A percentile compares a stretch with the other conserved stretches of the same genome.
Conservation (phyloP, 2,888 invertebrate species). For the Junonia oenone region DNA sequence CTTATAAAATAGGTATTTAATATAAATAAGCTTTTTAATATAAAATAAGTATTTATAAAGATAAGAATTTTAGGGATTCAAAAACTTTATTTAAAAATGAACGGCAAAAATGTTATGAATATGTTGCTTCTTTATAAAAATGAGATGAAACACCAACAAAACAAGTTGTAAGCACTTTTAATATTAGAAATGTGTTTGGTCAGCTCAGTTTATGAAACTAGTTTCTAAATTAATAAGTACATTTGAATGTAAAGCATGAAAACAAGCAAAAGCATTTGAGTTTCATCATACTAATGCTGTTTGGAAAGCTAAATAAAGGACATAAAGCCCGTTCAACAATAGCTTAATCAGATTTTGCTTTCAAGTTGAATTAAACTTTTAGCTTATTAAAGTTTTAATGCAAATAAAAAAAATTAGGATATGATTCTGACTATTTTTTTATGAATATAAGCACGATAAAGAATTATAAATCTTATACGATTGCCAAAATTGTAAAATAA, state of each 20-base stretch:
- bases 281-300: conserved; percentile 22
- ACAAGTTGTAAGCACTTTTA: neutral
- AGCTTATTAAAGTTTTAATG: neutral
- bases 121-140: neutral
- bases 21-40: no score
- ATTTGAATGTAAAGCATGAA: conserved; percentile 31
- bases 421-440: neutral
- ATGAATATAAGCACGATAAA: neutral
- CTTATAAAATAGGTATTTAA: no score
- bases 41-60: no score
- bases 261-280: conserved; percentile 19
- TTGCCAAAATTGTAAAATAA: neutral
- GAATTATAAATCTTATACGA: no score
- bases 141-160: neutral
- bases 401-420: no score
- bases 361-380: neutral
- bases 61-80: no score
- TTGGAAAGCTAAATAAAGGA: conserved; percentile 17
- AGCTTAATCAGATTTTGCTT: neutral
- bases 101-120: neutral
- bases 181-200: conserved; percentile 10
- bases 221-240: conserved; percentile 36
- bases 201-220: conserved; percentile 28
- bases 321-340: conserved; percentile 5
- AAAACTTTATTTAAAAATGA: no score